Base-by-base conservation (phyloP, 2,113 vertebrate species). In the Pleuronectes platessa region DNA sequence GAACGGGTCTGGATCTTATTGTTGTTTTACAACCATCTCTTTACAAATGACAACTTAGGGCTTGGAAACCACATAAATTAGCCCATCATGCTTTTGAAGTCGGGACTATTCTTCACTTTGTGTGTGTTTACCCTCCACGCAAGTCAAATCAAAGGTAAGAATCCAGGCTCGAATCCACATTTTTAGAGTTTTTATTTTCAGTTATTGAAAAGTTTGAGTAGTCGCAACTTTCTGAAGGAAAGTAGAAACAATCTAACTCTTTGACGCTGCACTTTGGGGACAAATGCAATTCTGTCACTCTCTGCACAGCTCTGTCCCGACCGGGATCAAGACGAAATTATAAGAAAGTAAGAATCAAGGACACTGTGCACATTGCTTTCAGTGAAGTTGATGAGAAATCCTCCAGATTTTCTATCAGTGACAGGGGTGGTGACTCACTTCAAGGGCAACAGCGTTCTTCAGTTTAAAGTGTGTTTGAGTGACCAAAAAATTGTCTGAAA, bases 121-220 rank as follows among this genome's bases (percentile, higher is more conserved):
- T 92, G 96, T 91, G 94, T 96, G 83, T 91, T 97, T 91, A 93
- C 91, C 79, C 93, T 97, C 61, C 95, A 96, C 89, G 91, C 94
- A 92, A 95, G 93, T 89, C 94, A 89, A 94, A 95, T 82, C 83
- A 95, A 94, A 97, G 97, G 97, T 99, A 95, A 96, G 95, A 88
- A 47, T 35, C 73, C n/a, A 74, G 54, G 4, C 63, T 68, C 51
- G 24, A 12, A 49, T 74, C 71, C 20, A 20, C 14, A 20, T 76
- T 62, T 49, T 49, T 4, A 6, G 45, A 17, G 45, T 55, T 58
- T 66, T 31, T 61, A 78, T 58, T 61, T 21, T 58, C 76, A 31
- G 51, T 68, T 64, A 54, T 37, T 68, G 12, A 42, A 42, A 42
- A 13, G 40, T 13, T 42, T 42, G 2, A n/a, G 20, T 53, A 53